These are phyloP conservation scores for Clarias laeviceps DNA, from an alignment of 2,797 vertebrate genomes.

Conservation along the genomic window DNA sequence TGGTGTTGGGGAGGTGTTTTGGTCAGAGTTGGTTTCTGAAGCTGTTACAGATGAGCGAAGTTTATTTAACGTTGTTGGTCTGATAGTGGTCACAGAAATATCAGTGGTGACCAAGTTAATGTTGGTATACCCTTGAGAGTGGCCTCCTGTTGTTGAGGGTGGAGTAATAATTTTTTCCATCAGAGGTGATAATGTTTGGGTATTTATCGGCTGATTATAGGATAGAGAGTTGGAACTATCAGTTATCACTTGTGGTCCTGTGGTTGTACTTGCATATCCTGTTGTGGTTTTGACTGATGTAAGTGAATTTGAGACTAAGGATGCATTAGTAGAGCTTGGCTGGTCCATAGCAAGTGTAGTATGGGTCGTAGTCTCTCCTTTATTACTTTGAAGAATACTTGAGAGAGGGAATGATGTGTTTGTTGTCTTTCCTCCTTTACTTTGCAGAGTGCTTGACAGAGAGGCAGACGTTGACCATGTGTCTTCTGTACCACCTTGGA, in stretches of 20 bases:
- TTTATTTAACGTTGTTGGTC: neutral
- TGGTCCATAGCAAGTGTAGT: neutral
- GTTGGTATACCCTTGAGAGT: constrained; percentile 5
- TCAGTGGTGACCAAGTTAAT: constrained; percentile 15
- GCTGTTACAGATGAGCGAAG: constrained; percentile 23
- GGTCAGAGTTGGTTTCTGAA: constrained; percentile 24
- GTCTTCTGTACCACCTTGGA: neutral
- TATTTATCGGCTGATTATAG: constrained; percentile 3
- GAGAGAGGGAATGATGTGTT: neutral
- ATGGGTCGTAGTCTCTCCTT: neutral
- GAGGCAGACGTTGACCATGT: no score
- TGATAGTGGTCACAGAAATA: constrained; percentile 23
- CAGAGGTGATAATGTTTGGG: neutral
- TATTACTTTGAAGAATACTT: constrained; percentile 11
- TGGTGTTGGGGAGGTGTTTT: constrained; percentile 48
- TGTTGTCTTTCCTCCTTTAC: neutral
- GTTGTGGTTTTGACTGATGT: constrained; percentile 11
- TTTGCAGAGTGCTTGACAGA: neutral
- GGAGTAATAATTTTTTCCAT: constrained; percentile 2
- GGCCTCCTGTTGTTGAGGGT: constrained; percentile 12
- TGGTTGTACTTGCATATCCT: neutral
- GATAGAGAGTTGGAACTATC: neutral
- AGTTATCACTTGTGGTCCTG: neutral
- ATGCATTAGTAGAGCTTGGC: neutral
- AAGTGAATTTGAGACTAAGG: neutral